Conservation (phyloP, 2,113 vertebrate species). For the Bufo gargarizans region DNA sequence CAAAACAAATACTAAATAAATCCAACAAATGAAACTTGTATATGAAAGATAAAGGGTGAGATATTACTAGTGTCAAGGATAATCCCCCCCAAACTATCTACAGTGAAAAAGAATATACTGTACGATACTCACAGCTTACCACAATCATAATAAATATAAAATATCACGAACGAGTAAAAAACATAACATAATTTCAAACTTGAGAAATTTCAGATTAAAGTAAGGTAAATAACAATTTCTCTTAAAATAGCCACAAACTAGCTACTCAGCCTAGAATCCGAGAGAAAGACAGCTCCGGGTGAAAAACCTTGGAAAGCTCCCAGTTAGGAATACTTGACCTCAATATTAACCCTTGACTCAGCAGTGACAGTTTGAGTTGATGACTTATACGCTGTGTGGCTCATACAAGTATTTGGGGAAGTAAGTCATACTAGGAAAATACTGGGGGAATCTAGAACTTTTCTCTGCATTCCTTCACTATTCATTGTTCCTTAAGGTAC, state of each 20-base stretch:
- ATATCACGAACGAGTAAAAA: too few species aligned
- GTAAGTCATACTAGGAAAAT: not conserved
- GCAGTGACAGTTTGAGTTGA: not conserved
- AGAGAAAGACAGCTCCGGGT: not conserved
- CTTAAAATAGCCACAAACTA: not conserved
- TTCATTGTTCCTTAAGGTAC: not conserved
- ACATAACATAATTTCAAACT: too few species aligned
- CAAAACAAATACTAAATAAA: too few species aligned
- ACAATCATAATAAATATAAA: too few species aligned
- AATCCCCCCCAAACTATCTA: too few species aligned
- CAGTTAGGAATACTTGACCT: not conserved
- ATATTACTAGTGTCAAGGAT: too few species aligned
- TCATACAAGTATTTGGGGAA: not conserved
- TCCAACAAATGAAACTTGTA: too few species aligned
- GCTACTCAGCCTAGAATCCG: not conserved
- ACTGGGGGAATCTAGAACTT: not conserved
- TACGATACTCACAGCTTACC: too few species aligned
- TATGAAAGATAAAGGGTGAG: too few species aligned
- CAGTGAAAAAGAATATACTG: too few species aligned
- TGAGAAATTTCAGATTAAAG: too few species aligned
- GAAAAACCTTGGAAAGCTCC: not conserved
- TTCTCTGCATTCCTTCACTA: not conserved
- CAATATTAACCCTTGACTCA: constrained; percentile 5
- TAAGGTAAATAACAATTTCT: not conserved
- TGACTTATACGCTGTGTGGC: not conserved